These are phyloP conservation scores for Cyclina sinensis DNA, from an alignment of 1,140 invertebrate genomes.

Conservation along the genomic window DNA sequence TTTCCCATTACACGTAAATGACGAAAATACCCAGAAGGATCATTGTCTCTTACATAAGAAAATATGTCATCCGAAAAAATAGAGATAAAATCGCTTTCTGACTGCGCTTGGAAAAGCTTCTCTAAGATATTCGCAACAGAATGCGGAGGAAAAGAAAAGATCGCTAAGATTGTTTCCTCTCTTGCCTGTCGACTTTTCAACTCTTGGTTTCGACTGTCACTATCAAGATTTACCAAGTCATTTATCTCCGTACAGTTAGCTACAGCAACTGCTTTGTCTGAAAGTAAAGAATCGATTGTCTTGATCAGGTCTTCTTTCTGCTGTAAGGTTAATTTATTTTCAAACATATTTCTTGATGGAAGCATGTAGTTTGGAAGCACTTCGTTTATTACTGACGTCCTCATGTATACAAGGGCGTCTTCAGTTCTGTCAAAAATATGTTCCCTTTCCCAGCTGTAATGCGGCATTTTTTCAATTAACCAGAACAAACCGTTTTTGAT, in stretches of 20 bases:
- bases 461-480: not conserved
- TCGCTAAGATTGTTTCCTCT: not conserved
- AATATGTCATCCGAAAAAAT: not conserved
- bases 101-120: not conserved
- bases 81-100: not conserved
- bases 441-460: not conserved
- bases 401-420: not conserved
- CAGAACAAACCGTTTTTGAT: conserved; percentile 46
- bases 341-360: conserved; percentile 5
- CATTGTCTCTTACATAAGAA: not conserved
- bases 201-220: not conserved
- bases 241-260: not conserved
- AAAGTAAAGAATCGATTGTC: not conserved
- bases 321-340: not conserved
- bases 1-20: not conserved
- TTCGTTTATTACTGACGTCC: not conserved
- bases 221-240: too few relatives aligned
- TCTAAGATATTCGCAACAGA: not conserved
- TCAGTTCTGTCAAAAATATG: not conserved
- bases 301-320: not conserved
- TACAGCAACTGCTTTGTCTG: too few relatives aligned
- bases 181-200: not conserved
- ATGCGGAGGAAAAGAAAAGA: not conserved
- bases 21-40: not conserved
- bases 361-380: conserved; percentile 47